Evolutionary conservation across 2,113 vertebrate genomes (phyloP).

Genomic region (Brachyhypopomus occidentalis): DNA sequence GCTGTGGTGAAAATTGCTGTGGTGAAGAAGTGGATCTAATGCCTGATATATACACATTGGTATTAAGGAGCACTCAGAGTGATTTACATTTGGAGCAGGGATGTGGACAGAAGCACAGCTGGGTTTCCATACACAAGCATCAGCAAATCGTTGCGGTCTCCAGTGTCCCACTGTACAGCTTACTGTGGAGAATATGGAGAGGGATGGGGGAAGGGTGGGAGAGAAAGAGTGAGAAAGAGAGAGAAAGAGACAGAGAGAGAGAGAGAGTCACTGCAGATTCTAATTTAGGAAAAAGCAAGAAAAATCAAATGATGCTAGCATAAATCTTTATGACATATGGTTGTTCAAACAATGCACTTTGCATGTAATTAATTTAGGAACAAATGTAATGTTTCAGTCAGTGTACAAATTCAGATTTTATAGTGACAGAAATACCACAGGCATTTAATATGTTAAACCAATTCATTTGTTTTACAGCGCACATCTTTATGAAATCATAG

Average conservation of each 20-base stretch:
- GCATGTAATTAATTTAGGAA: neutral
- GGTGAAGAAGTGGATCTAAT: conserved; percentile 32
- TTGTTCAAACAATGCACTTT: conserved; percentile 15
- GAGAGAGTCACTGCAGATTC: too few relatives aligned
- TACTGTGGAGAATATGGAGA: conserved; percentile 43
- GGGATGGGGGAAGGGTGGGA: neutral
- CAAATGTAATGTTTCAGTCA: neutral
- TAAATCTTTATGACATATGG: conserved; percentile 35
- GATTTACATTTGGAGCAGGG: conserved; percentile 15
- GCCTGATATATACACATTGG: conserved; percentile 34
- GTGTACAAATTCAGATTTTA: neutral
- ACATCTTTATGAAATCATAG: neutral
- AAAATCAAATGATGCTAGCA: neutral
- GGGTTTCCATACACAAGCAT: conserved; percentile 25
- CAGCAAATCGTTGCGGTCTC: conserved; percentile 45
- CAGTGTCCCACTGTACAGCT: conserved; percentile 43
- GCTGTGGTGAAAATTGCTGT: conserved; percentile 35
- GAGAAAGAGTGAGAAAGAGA: conserved; percentile 5
- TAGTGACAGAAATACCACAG: neutral
- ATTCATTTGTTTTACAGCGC: too few relatives aligned
- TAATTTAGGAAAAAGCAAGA: too few relatives aligned
- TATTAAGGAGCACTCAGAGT: conserved; percentile 37
- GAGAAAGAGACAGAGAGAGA: neutral
- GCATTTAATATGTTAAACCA: too few relatives aligned
- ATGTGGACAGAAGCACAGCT: conserved; percentile 27